Base-by-base conservation (phyloP, 2,888 invertebrate species). In the Steromphala cineraria region DNA sequence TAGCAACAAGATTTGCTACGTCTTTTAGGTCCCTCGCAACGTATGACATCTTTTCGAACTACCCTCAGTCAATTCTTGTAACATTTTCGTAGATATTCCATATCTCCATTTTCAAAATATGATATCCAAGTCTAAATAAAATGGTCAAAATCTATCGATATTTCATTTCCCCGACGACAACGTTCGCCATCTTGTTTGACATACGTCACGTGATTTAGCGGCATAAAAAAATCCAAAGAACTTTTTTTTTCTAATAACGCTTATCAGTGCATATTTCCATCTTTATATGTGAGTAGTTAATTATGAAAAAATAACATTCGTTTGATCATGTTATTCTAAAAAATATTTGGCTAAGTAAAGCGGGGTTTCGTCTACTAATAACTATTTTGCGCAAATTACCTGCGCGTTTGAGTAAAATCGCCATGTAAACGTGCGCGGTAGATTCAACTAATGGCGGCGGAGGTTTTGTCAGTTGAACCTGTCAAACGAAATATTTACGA, bases 1-100 rank as follows among this genome's bases (percentile, higher is more conserved):
- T 81, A 21, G 84, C 78, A 53, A 84, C 83, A 31, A 84, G 79
- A 10, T 67, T 81, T 75, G 84, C 82, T 46, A 84, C 82, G 62
- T 82, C 83, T 75, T 80, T 83, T 2, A 77, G 62, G 19, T 83
- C 84, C 79, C 80, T 79, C 40, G 81, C 78, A 15, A 82, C 80
- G 19, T 82, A 82, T 40, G 84, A 80, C 84, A 84, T 84, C 74
- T 21, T 81, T n/a, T 3, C 40, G n/a, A 8, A 1, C 28, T 67
- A 13, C 67, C 1, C 46, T 46, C 46, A 46, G 13, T 56, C 19
- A 56, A 1, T 56, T 56, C 56, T 56, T 13, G 46, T n/a, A 46
- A 46, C 46, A 5, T 10, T 10, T 46, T 5, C 5, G 13, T 4
- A 46, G 46, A 46, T 46, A 46, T 4, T 46, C 46, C 46, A 46